These are phyloP conservation scores for Rhea americana DNA, from an alignment of 2,113 vertebrate genomes.

Conservation along the genomic window DNA sequence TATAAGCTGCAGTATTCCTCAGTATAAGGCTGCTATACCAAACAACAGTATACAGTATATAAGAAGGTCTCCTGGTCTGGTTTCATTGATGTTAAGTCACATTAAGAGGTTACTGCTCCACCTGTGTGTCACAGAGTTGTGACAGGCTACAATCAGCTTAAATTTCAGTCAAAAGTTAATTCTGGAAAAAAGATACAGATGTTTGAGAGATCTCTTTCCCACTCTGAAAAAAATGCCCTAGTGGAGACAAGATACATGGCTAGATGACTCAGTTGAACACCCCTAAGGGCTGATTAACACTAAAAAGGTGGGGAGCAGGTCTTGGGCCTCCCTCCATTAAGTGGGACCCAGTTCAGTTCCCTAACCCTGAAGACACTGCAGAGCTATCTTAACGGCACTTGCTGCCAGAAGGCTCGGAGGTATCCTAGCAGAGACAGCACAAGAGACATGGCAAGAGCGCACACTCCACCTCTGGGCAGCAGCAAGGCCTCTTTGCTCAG, in stretches of 20 bases:
- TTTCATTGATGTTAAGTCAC: not conserved
- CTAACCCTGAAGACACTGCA: not conserved
- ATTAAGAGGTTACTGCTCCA: not conserved
- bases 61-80: not conserved
- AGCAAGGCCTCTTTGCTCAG: slow-evolving; percentile 1
- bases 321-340: not conserved
- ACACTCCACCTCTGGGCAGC: not conserved
- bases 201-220: not conserved
- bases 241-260: not conserved
- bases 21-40: not conserved
- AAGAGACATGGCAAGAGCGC: not conserved
- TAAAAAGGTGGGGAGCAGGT: not conserved
- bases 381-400: not conserved
- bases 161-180: not conserved
- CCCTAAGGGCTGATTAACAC: not conserved
- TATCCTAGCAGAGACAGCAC: not conserved
- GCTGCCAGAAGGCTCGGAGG: not conserved
- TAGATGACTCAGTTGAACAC: not conserved
- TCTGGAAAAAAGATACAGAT: not conserved
- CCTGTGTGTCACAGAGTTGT: not conserved
- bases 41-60: not conserved
- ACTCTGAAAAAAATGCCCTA: not conserved
- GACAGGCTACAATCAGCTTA: not conserved
- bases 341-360: not conserved
- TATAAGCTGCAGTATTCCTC: not conserved